Conservation (phyloP, 2,113 vertebrate species). For the Apodemus speciosus region DNA sequence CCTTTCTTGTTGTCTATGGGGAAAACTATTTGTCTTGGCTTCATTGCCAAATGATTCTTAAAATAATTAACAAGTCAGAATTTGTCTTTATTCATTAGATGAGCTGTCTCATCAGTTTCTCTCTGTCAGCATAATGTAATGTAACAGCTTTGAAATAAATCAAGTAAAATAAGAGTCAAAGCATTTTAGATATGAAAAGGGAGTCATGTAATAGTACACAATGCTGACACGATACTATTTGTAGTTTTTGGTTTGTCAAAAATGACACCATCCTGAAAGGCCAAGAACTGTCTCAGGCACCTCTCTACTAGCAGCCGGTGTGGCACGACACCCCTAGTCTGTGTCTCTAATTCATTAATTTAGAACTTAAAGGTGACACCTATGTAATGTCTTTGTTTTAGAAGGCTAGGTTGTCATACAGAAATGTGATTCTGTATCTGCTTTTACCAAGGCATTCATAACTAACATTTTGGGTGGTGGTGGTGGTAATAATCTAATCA, state of each 20-base stretch:
- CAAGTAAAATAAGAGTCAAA: conserved; percentile 18
- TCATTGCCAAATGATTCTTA: conserved; percentile 27
- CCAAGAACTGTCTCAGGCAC: conserved; percentile 61
- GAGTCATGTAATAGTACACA: conserved; percentile 35
- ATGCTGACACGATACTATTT: conserved; percentile 31
- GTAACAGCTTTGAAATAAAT: conserved; percentile 8
- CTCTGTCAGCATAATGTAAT: not conserved
- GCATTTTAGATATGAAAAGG: conserved; percentile 41
- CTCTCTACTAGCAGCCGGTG: conserved; percentile 29
- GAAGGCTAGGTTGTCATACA: not conserved
- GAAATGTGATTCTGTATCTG: not conserved
- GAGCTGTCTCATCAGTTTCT: conserved; percentile 26
- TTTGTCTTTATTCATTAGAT: conserved; percentile 45
- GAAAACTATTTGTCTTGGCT: conserved; percentile 41
- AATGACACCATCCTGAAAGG: conserved; percentile 43
- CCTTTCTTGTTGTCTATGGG: conserved; percentile 13
- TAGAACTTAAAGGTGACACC: conserved; percentile 50
- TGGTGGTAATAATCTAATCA: not conserved
- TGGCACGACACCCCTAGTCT: conserved; percentile 19
- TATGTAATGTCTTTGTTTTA: conserved; percentile 9
- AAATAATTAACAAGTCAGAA: conserved; percentile 10
- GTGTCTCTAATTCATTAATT: conserved; percentile 63
- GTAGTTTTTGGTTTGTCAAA: conserved; percentile 66
- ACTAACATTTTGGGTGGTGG: not conserved
- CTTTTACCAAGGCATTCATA: conserved; percentile 14